These are phyloP conservation scores for Amyelois transitella DNA, from an alignment of 1,140 invertebrate species.

Conservation along the genomic window DNA sequence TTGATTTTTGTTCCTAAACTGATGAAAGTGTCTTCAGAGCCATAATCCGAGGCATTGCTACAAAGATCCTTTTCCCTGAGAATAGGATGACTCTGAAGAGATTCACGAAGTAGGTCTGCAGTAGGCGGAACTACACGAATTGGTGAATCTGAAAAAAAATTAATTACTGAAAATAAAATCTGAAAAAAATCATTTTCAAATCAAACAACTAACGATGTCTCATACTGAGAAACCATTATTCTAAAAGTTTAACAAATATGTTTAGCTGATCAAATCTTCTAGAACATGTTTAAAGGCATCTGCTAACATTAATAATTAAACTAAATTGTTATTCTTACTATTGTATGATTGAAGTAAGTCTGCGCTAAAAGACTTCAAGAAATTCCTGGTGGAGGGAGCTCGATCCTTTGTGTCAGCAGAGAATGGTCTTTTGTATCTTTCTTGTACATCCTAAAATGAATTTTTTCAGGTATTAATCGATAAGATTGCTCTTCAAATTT, in stretches of 20 bases:
- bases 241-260: too few relatives aligned
- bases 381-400: conserved; percentile 44
- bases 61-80: conserved; percentile 45
- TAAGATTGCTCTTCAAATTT: too few relatives aligned
- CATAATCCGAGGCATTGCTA: conserved; percentile 68
- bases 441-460: conserved; percentile 53
- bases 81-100: conserved; percentile 13
- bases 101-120: conserved; percentile 40
- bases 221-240: too few relatives aligned
- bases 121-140: conserved; percentile 54
- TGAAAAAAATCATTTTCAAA: too few relatives aligned
- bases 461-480: too few relatives aligned
- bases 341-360: conserved; percentile 56
- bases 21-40: conserved; percentile 69
- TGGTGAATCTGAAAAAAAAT: conserved; percentile 37
- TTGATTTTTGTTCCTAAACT: conserved; percentile 73
- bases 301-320: too few relatives aligned
- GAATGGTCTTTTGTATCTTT: conserved; percentile 62
- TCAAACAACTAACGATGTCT: too few relatives aligned
- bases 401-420: conserved; percentile 66
- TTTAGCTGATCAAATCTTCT: too few relatives aligned
- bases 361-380: conserved; percentile 54
- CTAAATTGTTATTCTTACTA: conserved; percentile 40
- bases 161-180: background rate
- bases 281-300: too few relatives aligned